Evolutionary conservation across 1,140 invertebrate genomes (phyloP).

Genomic region (Diabrotica virgifera): DNA sequence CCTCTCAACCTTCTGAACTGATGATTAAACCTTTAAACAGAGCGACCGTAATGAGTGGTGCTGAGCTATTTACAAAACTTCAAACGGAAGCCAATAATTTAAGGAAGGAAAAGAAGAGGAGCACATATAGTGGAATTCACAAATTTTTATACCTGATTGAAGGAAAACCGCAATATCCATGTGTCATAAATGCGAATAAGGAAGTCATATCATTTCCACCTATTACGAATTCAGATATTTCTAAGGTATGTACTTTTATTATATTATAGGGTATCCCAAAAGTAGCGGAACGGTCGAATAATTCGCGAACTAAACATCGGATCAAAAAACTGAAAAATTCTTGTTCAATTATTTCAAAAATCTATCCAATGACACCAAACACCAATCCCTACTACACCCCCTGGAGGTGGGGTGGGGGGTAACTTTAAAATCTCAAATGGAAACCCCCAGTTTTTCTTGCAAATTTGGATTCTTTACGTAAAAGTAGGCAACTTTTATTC

Average conservation of each 20-base stretch:
- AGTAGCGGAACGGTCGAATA: no score
- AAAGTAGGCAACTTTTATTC: no score
- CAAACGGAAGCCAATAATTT: conserved; percentile 71
- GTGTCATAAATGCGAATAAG: conserved; percentile 59
- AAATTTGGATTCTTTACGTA: no score
- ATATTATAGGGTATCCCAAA: no score
- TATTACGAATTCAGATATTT: conserved; percentile 76
- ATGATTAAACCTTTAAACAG: conserved; percentile 65
- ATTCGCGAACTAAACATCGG: no score
- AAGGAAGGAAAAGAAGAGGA: conserved; percentile 76
- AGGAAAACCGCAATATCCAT: conserved; percentile 69
- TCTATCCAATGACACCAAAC: no score
- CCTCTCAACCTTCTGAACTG: conserved; percentile 58
- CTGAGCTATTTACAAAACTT: conserved; percentile 64
- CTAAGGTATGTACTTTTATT: conserved; percentile 60
- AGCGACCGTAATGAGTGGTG: conserved; percentile 59
- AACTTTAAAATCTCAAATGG: no score
- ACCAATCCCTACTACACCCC: no score
- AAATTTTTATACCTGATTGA: conserved; percentile 78
- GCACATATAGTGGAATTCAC: conserved; percentile 75
- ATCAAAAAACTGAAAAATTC: no score
- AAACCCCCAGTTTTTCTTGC: no score
- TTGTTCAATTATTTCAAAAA: no score
- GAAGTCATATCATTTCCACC: conserved; percentile 79
- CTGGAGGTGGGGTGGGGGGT: no score